Evolutionary conservation across 2,113 vertebrate genomes (phyloP), one percentile per base, ranked within the genome.

Genomic region (Neofelis nebulosa): DNA sequence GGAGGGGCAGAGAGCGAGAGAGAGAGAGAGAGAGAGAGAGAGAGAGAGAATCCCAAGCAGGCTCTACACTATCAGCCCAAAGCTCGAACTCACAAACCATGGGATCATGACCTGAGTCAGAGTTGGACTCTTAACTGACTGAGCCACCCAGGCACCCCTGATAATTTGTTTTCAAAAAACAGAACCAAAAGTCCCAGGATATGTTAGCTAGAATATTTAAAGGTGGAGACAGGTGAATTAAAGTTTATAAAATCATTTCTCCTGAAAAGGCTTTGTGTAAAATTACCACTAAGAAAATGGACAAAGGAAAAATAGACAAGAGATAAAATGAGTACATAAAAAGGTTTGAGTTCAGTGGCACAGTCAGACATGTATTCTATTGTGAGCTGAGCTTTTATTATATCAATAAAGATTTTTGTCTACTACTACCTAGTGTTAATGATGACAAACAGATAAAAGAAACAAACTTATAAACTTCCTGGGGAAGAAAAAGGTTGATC

Each of bases 261-360:
- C 38, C 68, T 65, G 55, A 52, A 23, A 86, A n/a, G 3, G 14
- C 16, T 94, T 15, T 41, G 8, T 50, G 9, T 48, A 29, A 63
- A 88, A 92, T 87, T 63, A 86, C 21, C 21, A 91, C 19, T 65
- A 94, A 55, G 66, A 76, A 95, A 95, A 97, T 23, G 55, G 14
- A 18, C n/a, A 45, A 88, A 81, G 23, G 11, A 81, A 86, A 92
- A 85, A 68, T 14, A 50, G 36, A 61, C 15, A 86, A 82, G 29
- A 79, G 61, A 31, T n/a, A 31, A 15, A 76, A 10, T 31, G 69
- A 84, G 2, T 36, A 48, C 21, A 36, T 23, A 55, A 63, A 50
- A 71, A 92, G 13, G 12, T 66, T 83, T 89, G 36, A 74, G 89
- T 66, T 79, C 25, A 25, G 29, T 36, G 68, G 25, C 36, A 92